Evolutionary conservation across 1,140 invertebrate species (phyloP).

Genomic region (Phymastichus coffea): DNA sequence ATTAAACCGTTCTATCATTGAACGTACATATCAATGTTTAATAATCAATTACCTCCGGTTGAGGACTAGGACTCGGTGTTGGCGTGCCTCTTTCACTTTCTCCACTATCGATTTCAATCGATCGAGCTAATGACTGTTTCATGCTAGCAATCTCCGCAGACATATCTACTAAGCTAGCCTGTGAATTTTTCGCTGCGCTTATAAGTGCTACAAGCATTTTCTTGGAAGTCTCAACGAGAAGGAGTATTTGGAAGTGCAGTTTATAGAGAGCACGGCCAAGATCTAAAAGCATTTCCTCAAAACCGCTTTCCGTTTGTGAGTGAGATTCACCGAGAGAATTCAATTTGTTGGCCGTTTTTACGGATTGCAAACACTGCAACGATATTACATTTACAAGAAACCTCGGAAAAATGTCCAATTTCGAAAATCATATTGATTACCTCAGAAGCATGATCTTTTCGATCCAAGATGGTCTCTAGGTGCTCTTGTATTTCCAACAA

Average conservation of each 20-base stretch:
- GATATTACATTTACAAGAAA: not conserved
- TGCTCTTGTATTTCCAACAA: conserved; percentile 95
- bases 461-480: conserved; percentile 90
- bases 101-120: conserved; percentile 56
- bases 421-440: conserved; percentile 52
- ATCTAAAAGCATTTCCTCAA: conserved; percentile 69
- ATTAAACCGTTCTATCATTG: conserved; percentile 24
- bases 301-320: conserved; percentile 51
- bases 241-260: conserved; percentile 88
- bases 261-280: conserved; percentile 86
- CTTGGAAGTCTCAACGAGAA: conserved; percentile 88
- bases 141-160: conserved; percentile 60
- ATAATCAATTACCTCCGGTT: conserved; percentile 40
- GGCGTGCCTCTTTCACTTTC: conserved; percentile 63
- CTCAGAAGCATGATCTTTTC: conserved; percentile 86
- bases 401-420: not conserved
- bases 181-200: conserved; percentile 56
- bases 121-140: conserved; percentile 55
- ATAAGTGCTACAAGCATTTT: conserved; percentile 78
- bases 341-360: conserved; percentile 74
- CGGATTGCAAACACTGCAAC: conserved; percentile 68
- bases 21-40: too few relatives aligned
- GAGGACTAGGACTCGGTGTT: conserved; percentile 56
- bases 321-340: conserved; percentile 69
- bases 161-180: conserved; percentile 60